Base-by-base conservation (phyloP, 2,888 invertebrate species). In the Nasonia oneida region DNA sequence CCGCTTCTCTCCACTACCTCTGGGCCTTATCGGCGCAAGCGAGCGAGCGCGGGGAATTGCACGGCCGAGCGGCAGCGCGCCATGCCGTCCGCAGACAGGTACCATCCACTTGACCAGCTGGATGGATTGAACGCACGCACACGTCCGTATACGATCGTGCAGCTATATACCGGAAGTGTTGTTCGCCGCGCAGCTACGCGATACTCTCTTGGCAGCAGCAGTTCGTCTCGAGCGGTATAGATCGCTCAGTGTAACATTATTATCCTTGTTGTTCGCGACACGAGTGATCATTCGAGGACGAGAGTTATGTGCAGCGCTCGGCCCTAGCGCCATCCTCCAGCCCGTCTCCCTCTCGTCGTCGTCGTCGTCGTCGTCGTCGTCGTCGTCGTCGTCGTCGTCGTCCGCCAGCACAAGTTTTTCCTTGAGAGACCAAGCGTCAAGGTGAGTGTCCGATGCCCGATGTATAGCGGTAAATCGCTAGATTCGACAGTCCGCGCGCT, bases 51-150 rank as follows among this genome's bases (percentile, higher is more conserved):
- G 81, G 77, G 79, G 79, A 79, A 79, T 74, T 75, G 78, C 78
- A 74, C 29, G 67, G 33, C 10, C 39, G 18, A 70, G 74, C 61
- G 57, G 64, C 91, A 91, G 91, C 91, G 91, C 91, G 91, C 91
- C 90, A 88, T 88, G 88, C 88, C 90, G 89, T 90, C 89, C 89
- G 89, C 92, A 93, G 93, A 93, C 92, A 92, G 91, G 91, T 91
- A 92, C 91, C 93, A 92, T 93, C 93, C 93, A 92, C 92, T 91
- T 91, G 89, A 90, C 92, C 90, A 90, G 90, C 91, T 91, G 93
- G 93, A 93, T 93, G 93, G 92, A 91, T 82, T 82, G 82, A 81
- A 77, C 50, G 50, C 76, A 15, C 50, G 18, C 50, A 47, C 47
- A 42, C 73, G 23, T 10, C n/a, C 57, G 57, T 61, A 61, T n/a